Base-by-base conservation (phyloP, 2,888 invertebrate species). In the Gisinianus flammeolus region DNA sequence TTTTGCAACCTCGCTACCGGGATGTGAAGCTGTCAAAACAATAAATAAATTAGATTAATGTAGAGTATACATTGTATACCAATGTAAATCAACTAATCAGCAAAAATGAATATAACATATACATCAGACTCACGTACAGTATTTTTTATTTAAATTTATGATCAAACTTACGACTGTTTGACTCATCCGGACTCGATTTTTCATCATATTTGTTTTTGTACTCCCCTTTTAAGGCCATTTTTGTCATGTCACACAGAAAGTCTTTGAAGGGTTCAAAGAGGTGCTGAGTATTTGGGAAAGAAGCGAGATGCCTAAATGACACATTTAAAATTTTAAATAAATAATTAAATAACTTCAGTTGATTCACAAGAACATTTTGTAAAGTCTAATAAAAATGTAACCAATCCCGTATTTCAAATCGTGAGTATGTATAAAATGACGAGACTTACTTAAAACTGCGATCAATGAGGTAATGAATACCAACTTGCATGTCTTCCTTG, bases 371-470 rank as follows among this genome's bases (percentile, higher is more conserved):
- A n/a, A 5, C 4, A 56, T 10, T n/a, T 56, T 56, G 10, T n/a
- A 56, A 56, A 56, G n/a, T n/a, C 19, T 56, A 8, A 2, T 24
- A 3, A n/a, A n/a, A 2, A 58, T n/a, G n/a, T n/a, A n/a, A n/a
- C n/a, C n/a, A n/a, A n/a, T n/a, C n/a, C n/a, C n/a, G n/a, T n/a
- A n/a, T n/a, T n/a, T n/a, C n/a, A n/a, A n/a, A n/a, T n/a, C n/a
- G n/a, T n/a, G n/a, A n/a, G n/a, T n/a, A n/a, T 58, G 22, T 6
- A 58, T 22, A n/a, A 22, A 22, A 58, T 22, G 24, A 26, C 0
- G 26, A 58, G n/a, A 71, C 77, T 30, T 77, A 76, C 76, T 28
- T 52, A 5, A 54, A 67, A 52, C 54, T 54, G n/a, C 52, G 31
- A 22, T 31, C 30, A 10, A 67, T 54, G 30, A 10, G 26, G 31